phyloP scores from a whole-genome alignment of 1,140 invertebrate species.

The Meteorus sp. region DNA sequence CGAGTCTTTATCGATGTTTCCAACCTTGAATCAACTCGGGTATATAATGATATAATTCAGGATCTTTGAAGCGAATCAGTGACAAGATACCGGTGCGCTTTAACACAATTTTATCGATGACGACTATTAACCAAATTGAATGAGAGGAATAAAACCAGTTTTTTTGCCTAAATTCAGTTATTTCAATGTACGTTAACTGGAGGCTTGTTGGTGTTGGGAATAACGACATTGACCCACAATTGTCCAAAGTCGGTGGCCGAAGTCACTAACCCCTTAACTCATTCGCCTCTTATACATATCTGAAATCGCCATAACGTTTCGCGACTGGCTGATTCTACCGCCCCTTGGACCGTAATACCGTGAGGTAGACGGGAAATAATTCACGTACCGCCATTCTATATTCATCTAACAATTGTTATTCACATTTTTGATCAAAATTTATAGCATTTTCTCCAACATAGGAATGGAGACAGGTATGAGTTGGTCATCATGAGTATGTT shows the following conservation, averaged over 20 bases:
- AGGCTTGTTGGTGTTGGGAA: too few relatives aligned
- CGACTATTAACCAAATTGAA: conserved; percentile 2
- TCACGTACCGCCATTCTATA: not conserved
- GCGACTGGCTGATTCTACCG: conserved; percentile 38
- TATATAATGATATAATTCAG: too few relatives aligned
- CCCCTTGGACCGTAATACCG: conserved; percentile 38
- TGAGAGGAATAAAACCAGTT: conserved; percentile 13
- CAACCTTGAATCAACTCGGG: too few relatives aligned
- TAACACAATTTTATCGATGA: conserved; percentile 5
- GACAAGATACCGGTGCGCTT: conserved; percentile 19
- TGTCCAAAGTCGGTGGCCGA: conserved; percentile 33
- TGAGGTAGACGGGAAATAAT: not conserved
- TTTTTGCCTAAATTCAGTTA: conserved; percentile 20
- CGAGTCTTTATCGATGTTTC: too few relatives aligned
- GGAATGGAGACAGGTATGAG: too few relatives aligned
- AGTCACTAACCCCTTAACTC: conserved; percentile 55
- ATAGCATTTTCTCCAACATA: too few relatives aligned
- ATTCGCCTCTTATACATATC: conserved; percentile 48
- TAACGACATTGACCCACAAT: conserved; percentile 50
- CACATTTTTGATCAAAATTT: too few relatives aligned
- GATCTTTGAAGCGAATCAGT: conserved; percentile 9
- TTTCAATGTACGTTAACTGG: too few relatives aligned
- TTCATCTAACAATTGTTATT: too few relatives aligned
- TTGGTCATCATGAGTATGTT: too few relatives aligned
- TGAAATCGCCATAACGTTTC: conserved; percentile 47